These are phyloP conservation scores for Spisula solida DNA, from an alignment of 2,888 invertebrate species.

Conservation along the genomic window DNA sequence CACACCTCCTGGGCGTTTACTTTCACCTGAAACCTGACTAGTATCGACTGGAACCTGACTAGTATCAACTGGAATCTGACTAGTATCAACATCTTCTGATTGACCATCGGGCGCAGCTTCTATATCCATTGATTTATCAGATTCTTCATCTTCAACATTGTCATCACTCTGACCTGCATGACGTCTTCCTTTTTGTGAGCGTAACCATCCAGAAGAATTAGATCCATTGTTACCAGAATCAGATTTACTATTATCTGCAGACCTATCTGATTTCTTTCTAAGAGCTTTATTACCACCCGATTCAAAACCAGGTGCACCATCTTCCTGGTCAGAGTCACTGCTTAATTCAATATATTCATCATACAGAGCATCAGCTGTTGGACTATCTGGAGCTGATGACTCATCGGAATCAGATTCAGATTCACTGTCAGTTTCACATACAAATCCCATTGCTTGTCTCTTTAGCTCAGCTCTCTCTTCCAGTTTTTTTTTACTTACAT, in stretches of 20 bases:
- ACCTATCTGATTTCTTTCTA: not conserved
- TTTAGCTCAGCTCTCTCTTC: conserved; percentile 57
- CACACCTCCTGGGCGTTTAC: not conserved
- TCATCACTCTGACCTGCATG: not conserved
- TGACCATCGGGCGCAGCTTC: not conserved
- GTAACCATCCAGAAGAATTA: not conserved
- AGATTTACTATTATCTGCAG: not conserved
- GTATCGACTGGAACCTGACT: not conserved
- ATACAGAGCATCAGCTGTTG: conserved; percentile 54
- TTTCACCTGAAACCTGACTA: not conserved
- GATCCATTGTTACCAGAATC: not conserved
- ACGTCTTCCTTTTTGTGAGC: not conserved
- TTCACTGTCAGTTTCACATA: conserved; percentile 67
- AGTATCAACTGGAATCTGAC: not conserved
- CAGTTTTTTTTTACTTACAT: conserved; percentile 46
- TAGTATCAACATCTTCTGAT: not conserved
- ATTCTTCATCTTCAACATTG: not conserved
- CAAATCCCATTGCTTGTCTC: conserved; percentile 63
- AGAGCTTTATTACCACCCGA: not conserved
- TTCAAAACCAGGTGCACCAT: not conserved
- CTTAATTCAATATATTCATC: conserved; percentile 66
- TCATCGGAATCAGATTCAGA: conserved; percentile 57
- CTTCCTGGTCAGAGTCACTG: conserved; percentile 55
- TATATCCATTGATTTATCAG: not conserved
- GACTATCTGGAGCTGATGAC: conserved; percentile 37